Evolutionary conservation across 2,113 vertebrate species (phyloP).

Genomic region (Myrmophylax atrothorax): DNA sequence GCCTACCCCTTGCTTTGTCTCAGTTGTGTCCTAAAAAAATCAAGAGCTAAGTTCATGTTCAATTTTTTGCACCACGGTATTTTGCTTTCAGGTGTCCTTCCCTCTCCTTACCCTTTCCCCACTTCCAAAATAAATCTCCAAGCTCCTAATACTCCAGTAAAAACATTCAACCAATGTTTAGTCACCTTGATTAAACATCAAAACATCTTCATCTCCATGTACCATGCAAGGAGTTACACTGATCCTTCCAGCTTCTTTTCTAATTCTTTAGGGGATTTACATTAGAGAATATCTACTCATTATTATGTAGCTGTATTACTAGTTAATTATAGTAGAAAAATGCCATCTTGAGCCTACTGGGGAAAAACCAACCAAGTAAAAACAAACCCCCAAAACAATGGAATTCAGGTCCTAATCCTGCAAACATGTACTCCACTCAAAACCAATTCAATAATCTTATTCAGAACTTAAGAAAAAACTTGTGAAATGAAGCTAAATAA

Average conservation of each 20-base stretch:
- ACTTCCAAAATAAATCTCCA: background rate
- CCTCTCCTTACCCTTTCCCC: background rate
- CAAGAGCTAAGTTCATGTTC: background rate
- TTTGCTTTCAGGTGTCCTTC: background rate
- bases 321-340: background rate
- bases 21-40: background rate
- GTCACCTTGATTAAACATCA: background rate
- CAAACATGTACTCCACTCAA: background rate
- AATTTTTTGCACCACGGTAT: background rate
- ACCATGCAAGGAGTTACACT: background rate
- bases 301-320: background rate
- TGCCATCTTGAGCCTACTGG: background rate
- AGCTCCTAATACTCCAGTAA: background rate
- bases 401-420: background rate
- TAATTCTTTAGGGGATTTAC: background rate
- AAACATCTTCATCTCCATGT: background rate
- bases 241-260: background rate
- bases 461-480: background rate
- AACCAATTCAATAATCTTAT: background rate
- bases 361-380: background rate
- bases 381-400: background rate
- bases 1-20: background rate
- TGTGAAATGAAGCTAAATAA: background rate
- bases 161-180: background rate
- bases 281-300: background rate